Base-by-base conservation (phyloP, 2,797 vertebrate species). In the Hoplostethus mediterraneus region DNA sequence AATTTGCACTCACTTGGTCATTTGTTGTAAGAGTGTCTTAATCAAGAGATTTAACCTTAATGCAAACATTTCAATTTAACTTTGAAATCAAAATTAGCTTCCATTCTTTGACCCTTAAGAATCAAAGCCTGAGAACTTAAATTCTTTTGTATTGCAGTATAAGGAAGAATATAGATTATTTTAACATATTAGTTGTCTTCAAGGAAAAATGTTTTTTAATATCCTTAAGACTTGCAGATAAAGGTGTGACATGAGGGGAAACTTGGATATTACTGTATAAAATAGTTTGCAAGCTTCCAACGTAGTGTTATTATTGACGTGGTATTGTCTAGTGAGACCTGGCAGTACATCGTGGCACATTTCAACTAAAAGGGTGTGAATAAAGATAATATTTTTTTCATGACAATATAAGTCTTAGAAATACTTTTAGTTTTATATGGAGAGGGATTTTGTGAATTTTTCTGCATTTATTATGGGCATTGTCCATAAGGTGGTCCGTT, bases 391-490 rank as follows among this genome's bases (percentile, higher is more conserved):
- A 84, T 89, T 83, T 87, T 28, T 89, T 88, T 80, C 80, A 85
- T 81, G 55, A 75, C 9, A 60, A 80, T 70, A 69, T 40, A 9
- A 11, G 38, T 40, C 60, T 66, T 25, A 67, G 74, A 81, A 77
- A 71, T 63, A 67, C 63, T 82, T 87, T 89, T 90, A 90, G 84
- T 90, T 90, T 90, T 90, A 77, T 89, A 90, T 84, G 73, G 74
- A 83, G 67, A 57, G 17, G 67, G 73, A 49, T 70, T 73, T 77
- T 75, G 85, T 87, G 67, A 71, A 79, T 58, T 61, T 60, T 79
- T 81, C 66, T 79, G 70, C 59, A 40, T 40, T 68, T 67, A 67
- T 65, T 45, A 33, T 51, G 48, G 61, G 52, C 28, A 45, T 61
- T 66, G 63, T 69, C 57, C 64, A 62, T 59, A 72, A 62, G 59